Evolutionary conservation across 2,888 invertebrate genomes (phyloP), one percentile per base, ranked within the genome.

Genomic region (Sphaerophoria rueppellii): DNA sequence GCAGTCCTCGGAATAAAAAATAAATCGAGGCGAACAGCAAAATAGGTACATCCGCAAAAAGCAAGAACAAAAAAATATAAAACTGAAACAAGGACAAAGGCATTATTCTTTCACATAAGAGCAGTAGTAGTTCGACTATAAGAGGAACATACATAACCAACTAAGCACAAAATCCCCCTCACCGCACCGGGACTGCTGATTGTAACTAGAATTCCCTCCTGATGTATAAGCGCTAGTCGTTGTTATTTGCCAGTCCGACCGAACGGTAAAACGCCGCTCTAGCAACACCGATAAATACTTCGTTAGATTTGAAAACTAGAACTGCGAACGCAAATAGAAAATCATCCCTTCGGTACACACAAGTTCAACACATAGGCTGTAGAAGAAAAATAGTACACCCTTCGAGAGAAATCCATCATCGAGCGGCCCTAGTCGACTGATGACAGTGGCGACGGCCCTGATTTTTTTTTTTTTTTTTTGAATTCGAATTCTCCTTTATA

Each of bases 291-390:
- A 65, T 32, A 24, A 2, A 24, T 24, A 24, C n/a, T 43, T 52
- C 63, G 37, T 80, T 76, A 67, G 76, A 79, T 69, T 85, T 79
- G 76, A 73, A 85, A 85, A 85, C 80, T 81, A 85, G 81, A 85
- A 85, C 77, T 85, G 81, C 80, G 72, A 80, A 85, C 73, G 76
- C 85, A 85, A 85, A 85, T 85, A 81, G 85, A 85, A 81, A 81
- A 76, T 77, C 85, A 85, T 85, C 76, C 85, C 85, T 61, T 79
- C 73, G 69, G 73, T 75, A 73, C 76, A 85, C 77, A 85, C 61
- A 73, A 60, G 48, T 65, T 70, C 61, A 57, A 35, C 67, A 48
- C 43, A 48, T 16, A 52, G 40, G 61, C 37, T 58, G 61, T 65
- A 58, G 37, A 46, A 14, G 72, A 67, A 76, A 67, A 57, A 69